These are phyloP conservation scores for Paguma larvata DNA, from an alignment of 2,797 vertebrate species.

Conservation along the genomic window DNA sequence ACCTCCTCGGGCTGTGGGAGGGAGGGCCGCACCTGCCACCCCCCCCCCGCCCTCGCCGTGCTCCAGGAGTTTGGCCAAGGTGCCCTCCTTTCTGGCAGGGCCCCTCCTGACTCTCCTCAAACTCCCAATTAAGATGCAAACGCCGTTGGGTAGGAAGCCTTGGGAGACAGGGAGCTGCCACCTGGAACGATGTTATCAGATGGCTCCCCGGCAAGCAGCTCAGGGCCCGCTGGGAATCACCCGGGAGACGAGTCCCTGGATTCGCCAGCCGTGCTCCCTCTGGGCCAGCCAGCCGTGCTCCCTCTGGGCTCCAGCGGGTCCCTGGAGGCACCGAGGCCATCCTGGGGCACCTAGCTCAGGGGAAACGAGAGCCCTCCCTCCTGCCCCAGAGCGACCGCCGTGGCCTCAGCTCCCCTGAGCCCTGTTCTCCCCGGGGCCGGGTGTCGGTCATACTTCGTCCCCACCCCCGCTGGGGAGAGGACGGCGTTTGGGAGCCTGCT, in stretches of 20 bases:
- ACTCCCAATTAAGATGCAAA: conserved; percentile 50
- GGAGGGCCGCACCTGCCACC: neutral
- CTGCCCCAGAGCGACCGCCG: neutral
- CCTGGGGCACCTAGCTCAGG: neutral
- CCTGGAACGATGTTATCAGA: conserved; percentile 62
- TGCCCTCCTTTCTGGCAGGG: neutral
- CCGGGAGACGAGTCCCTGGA: neutral
- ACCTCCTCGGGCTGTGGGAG: neutral
- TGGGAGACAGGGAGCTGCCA: conserved; percentile 36
- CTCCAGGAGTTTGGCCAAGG: neutral
- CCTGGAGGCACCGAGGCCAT: neutral
- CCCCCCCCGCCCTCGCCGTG: no score
- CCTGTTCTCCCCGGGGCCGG: no score
- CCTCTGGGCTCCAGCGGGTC: neutral
- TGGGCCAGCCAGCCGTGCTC: neutral
- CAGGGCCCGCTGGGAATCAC: neutral
- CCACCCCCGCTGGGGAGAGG: neutral
- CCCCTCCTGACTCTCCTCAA: neutral
- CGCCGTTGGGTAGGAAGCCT: neutral
- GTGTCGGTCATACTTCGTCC: neutral
- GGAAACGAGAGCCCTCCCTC: neutral
- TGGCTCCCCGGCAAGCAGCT: conserved; percentile 22
- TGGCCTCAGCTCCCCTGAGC: neutral
- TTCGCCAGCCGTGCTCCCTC: neutral
- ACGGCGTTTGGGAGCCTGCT: neutral